phyloP scores from a whole-genome alignment of 1,140 invertebrate species.

The Euglossa dilemma region DNA sequence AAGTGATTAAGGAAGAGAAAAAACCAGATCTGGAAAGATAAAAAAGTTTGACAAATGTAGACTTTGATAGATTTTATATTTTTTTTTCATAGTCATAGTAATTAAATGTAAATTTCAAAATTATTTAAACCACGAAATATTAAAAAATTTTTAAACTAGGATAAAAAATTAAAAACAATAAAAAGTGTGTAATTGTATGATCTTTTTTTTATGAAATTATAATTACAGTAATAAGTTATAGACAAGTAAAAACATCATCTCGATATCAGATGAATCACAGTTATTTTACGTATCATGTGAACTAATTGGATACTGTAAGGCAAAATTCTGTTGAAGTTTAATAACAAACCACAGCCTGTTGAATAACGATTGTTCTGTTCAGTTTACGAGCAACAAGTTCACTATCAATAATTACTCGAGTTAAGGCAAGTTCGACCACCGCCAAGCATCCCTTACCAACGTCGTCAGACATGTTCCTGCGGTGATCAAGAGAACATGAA shows the following conservation, averaged over 20 bases:
- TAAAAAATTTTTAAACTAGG: too few species aligned
- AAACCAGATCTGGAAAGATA: too few species aligned
- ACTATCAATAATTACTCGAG: slow-evolving; percentile 72
- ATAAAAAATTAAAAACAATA: too few species aligned
- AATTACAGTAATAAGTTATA: not conserved
- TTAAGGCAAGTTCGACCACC: slow-evolving; percentile 59
- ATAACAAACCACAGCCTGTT: slow-evolving; percentile 72
- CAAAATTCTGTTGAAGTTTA: slow-evolving; percentile 56
- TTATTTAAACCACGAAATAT: too few species aligned
- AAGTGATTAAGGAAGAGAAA: too few species aligned
- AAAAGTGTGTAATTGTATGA: not conserved
- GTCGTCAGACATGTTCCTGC: slow-evolving; percentile 31
- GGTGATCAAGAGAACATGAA: not conserved
- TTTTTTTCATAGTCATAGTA: too few species aligned
- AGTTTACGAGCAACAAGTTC: slow-evolving; percentile 72
- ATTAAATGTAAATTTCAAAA: too few species aligned
- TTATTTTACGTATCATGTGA: slow-evolving; percentile 13
- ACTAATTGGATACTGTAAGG: slow-evolving; percentile 73
- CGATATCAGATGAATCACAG: not conserved
- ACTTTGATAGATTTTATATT: too few species aligned
- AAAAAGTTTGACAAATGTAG: too few species aligned
- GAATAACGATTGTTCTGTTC: slow-evolving; percentile 71
- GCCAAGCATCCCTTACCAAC: slow-evolving; percentile 33
- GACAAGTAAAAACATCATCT: not conserved
- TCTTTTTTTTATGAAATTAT: not conserved